Conservation (phyloP, 2,113 vertebrate genomes). For the Monarcha castaneiventris region DNA sequence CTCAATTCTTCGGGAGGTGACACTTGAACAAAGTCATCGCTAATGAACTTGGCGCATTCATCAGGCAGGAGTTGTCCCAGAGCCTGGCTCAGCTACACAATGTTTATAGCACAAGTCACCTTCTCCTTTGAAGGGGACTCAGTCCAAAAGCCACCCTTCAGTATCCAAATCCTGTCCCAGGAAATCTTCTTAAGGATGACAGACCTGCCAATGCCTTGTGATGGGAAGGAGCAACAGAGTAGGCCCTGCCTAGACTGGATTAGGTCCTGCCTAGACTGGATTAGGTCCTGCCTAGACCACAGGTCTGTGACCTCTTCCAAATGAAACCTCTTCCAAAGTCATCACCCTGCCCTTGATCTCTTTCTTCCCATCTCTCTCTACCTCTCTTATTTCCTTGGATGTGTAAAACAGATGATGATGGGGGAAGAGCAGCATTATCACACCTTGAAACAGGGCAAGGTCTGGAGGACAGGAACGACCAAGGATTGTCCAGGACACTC, state of each 20-base stretch:
- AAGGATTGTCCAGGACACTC: neutral
- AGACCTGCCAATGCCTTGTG: rapidly evolving
- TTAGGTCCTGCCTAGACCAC: neutral
- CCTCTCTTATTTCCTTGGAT: neutral
- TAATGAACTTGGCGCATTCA: neutral
- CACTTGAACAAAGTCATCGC: neutral
- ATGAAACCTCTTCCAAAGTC: neutral
- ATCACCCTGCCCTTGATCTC: neutral
- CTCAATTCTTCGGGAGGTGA: neutral
- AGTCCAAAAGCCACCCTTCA: neutral
- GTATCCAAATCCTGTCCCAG: neutral
- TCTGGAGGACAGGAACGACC: neutral
- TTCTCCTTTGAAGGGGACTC: neutral
- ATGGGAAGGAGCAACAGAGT: neutral
- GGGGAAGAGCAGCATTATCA: neutral
- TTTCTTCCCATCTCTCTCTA: neutral
- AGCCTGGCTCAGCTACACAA: neutral
- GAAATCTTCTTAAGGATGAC: neutral
- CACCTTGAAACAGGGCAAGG: neutral
- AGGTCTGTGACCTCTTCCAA: neutral
- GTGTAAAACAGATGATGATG: neutral
- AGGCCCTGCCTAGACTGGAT: neutral
- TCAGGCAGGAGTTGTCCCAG: neutral
- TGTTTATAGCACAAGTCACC: neutral
- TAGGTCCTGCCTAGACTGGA: neutral